A percentile compares a stretch with the other conserved stretches of the same genome.
These are phyloP conservation scores for Platysteira castanea DNA, from an alignment of 2,113 vertebrate genomes.

Conservation along the genomic window DNA sequence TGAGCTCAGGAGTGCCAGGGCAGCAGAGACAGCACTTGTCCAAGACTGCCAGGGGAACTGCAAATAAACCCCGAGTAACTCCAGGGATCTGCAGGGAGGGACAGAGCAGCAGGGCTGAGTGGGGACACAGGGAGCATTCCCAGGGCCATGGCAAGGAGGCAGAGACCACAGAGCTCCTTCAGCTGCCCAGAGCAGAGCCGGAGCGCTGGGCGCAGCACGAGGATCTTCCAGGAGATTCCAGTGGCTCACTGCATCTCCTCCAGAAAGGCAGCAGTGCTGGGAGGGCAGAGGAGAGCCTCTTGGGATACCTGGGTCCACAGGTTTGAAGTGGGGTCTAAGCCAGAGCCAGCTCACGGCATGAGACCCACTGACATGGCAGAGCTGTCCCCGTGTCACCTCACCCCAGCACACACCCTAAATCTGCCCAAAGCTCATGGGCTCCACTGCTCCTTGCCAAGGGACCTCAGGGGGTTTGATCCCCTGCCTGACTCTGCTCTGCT, in stretches of 20 bases:
- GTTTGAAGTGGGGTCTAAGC: background rate
- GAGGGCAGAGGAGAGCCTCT: background rate
- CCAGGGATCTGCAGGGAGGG: background rate
- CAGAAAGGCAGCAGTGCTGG: background rate
- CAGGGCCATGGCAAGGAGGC: background rate
- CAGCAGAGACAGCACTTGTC: background rate
- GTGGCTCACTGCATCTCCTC: background rate
- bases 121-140: accelerated
- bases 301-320: background rate
- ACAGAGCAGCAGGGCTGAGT: background rate
- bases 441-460: background rate
- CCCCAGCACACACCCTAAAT: background rate
- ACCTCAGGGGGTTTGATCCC: background rate
- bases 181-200: background rate
- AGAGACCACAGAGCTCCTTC: background rate
- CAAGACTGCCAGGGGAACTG: background rate
- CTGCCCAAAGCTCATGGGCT: background rate
- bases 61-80: background rate
- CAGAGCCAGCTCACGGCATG: background rate
- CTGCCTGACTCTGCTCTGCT: background rate
- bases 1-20: background rate
- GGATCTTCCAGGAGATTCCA: background rate
- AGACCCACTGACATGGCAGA: background rate
- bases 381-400: background rate
- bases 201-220: background rate